Conservation (phyloP, 2,797 vertebrate species). For the Leptodactylus fallax region DNA sequence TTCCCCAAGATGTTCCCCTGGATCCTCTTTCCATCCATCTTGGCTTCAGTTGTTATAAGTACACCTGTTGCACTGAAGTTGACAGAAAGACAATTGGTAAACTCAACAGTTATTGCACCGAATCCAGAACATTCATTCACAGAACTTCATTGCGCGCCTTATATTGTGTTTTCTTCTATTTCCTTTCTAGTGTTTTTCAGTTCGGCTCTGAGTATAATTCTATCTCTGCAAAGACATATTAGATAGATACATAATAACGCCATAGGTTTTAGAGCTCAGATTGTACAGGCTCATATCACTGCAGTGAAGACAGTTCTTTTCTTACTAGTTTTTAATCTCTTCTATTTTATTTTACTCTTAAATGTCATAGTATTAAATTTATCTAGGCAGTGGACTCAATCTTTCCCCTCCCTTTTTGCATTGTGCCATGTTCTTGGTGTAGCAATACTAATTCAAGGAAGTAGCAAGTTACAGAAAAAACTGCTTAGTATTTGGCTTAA, state of each 20-base stretch:
- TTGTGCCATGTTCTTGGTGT: neutral
- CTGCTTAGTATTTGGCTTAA: neutral
- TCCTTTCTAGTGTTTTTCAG: neutral
- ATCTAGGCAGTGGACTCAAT: neutral
- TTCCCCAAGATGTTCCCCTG: neutral
- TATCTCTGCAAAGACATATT: neutral
- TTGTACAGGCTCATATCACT: neutral
- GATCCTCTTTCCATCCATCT: neutral
- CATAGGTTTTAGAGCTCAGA: neutral
- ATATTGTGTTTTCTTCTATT: neutral
- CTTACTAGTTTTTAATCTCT: neutral
- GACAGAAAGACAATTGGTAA: neutral
- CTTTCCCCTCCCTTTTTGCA: neutral
- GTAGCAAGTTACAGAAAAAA: neutral
- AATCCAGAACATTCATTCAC: neutral
- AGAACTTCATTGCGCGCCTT: neutral
- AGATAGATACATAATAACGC: neutral
- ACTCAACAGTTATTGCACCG: neutral
- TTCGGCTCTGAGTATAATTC: neutral
- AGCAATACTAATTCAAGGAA: neutral
- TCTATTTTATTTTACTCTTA: neutral
- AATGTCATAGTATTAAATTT: too few species aligned
- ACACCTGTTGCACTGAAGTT: neutral
- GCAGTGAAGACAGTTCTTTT: neutral
- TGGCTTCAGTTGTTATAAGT: neutral